A percentile compares a stretch with the other conserved stretches of the same genome.
Conservation (phyloP, 1,140 invertebrate species). For the Leptopilina clavipes region DNA sequence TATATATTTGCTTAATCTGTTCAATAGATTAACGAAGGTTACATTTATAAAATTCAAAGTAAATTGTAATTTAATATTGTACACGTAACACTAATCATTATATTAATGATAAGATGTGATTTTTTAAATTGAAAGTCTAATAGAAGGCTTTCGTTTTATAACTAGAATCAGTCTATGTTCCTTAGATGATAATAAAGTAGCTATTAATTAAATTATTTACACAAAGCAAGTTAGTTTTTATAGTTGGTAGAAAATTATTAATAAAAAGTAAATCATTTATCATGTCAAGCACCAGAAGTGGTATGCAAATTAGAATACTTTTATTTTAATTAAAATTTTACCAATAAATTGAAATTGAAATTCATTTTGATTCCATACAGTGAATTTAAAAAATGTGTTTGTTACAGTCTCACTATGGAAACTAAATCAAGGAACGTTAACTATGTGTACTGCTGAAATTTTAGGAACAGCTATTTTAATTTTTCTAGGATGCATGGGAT, state of each 20-base stretch:
- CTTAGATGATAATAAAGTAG: not conserved
- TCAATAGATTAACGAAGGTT: not conserved
- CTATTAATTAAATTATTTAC: not conserved
- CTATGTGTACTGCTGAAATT: conserved; percentile 77
- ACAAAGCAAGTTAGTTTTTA: not conserved
- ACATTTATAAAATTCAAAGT: not conserved
- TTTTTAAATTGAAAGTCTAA: not conserved
- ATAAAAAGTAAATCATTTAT: not conserved
- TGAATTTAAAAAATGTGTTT: not conserved
- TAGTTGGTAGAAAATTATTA: not conserved
- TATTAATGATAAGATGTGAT: not conserved
- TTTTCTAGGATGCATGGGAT: conserved; percentile 85
- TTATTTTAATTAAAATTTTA: too few species aligned
- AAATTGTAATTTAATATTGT: not conserved
- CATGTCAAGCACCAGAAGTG: not conserved
- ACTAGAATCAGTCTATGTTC: not conserved
- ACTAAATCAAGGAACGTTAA: conserved; percentile 60
- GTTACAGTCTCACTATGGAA: conserved; percentile 49
- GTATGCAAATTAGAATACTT: not conserved
- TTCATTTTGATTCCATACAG: too few species aligned
- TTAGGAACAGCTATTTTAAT: conserved; percentile 84
- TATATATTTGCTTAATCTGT: not conserved
- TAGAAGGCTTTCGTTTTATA: not conserved
- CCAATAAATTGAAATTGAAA: too few species aligned
- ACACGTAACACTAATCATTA: not conserved